Evolutionary conservation across 1,140 invertebrate genomes (phyloP).

Genomic region (Sesamia nonagrioides): DNA sequence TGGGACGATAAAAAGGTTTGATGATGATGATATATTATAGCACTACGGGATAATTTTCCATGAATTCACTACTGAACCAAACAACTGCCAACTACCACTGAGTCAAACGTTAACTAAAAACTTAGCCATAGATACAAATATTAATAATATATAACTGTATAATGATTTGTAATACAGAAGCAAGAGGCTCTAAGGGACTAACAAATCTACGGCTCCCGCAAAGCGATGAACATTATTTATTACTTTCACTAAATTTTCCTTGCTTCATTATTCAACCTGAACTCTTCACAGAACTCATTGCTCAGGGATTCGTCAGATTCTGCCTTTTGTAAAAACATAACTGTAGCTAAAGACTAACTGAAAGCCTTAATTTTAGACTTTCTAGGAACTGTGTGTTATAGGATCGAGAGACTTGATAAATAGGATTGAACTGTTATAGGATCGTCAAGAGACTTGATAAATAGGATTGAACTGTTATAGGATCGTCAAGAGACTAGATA

Average conservation of each 20-base stretch:
- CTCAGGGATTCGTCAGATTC: slow-evolving; percentile 31
- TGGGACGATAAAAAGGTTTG: too few species aligned
- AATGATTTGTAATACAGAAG: slow-evolving; percentile 28
- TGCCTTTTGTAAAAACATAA: slow-evolving; percentile 33
- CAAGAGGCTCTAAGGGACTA: slow-evolving; percentile 34
- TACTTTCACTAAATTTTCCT: slow-evolving; percentile 46
- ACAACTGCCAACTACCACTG: neutral
- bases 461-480: slow-evolving; percentile 18
- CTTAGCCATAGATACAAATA: neutral
- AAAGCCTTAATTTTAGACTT: slow-evolving; percentile 8
- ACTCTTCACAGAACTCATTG: slow-evolving; percentile 35
- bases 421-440: neutral
- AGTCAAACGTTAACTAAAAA: too few species aligned
- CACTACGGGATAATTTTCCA: too few species aligned
- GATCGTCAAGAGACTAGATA: too few species aligned
- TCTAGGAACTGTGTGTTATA: neutral
- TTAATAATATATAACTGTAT: slow-evolving; percentile 14
- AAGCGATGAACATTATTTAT: slow-evolving; percentile 44
- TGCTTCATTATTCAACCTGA: slow-evolving; percentile 45
- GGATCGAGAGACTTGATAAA: too few species aligned
- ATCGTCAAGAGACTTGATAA: slow-evolving; percentile 6
- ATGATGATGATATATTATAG: too few species aligned
- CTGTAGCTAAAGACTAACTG: neutral
- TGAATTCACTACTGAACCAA: neutral
- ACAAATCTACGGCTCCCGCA: slow-evolving; percentile 29